Base-by-base conservation (phyloP, 1,140 invertebrate species). In the Parapsyche elsis region DNA sequence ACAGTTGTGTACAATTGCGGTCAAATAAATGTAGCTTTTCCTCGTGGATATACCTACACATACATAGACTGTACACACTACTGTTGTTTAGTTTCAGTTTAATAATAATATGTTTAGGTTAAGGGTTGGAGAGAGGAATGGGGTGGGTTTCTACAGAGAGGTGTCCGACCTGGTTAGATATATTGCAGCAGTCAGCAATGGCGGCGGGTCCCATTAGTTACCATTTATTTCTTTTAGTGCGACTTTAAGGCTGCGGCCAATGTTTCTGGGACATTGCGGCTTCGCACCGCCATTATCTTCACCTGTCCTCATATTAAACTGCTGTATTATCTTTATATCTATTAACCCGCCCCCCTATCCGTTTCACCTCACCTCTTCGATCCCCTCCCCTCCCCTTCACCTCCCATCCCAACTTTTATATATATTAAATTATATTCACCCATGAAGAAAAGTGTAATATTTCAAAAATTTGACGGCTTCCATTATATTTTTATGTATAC, bases 171-270 rank as follows among this genome's bases (percentile, higher is more conserved):
- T 30, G 59, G 9, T 14, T 19, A 77, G 49, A 77, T 77, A 77
- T 77, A 77, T 77, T 76, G 53, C 74, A 5, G 74, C 45, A 76
- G 74, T 76, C 74, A 76, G 74, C 74, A 61, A 76, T 76, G 30
- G 19, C 74, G 74, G 49, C 49, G 75, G 75, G 14, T 64, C 57
- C 75, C 75, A 77, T 77, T 77, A 77, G 75, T 77, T 59, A 77
- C 75, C 75, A 77, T 77, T 77, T 77, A 77, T 77, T 77, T 77
- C 75, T 77, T 77, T 77, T 77, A 64, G 57, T 77, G 53, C 59
- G 75, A 77, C 75, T 77, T 77, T 77, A 64, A 64, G 75, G 75
- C 44, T 77, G 75, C 53, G 53, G 73, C 46, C 73, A 57, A 57
- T 46, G 53, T 57, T 46, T 23, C 74, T 0, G 74, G 57, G 74